Conservation (phyloP, 30 jellyfish, hydroid and myxozoan species). For the Phacellophora camtschatica region DNA sequence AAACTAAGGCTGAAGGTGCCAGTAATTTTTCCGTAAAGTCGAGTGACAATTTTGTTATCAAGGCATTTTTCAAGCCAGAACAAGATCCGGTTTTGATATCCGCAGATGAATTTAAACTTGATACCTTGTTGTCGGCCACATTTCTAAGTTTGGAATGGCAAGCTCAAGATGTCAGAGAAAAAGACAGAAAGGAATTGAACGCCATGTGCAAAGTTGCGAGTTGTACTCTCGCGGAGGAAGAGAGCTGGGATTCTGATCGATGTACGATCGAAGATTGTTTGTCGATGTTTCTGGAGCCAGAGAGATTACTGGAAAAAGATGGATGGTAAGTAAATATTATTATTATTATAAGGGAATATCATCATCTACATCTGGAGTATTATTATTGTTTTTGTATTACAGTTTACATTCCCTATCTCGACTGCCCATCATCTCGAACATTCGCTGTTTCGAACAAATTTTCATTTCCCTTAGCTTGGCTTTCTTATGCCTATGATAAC, state of each 20-base stretch:
- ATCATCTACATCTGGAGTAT: too few species aligned
- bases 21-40: not conserved
- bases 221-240: constrained; percentile 14
- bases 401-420: too few species aligned
- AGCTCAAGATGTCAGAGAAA: constrained; percentile 19
- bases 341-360: too few species aligned
- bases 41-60: constrained; percentile 30
- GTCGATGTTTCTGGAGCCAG: constrained; percentile 91
- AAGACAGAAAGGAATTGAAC: constrained; percentile 33
- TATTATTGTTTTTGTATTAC: too few species aligned
- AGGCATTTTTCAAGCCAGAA: constrained; percentile 63
- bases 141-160: constrained; percentile 83
- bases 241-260: constrained; percentile 31
- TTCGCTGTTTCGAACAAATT: too few species aligned
- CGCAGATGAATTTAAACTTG: constrained; percentile 62
- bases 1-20: constrained; percentile 47
- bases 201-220: constrained; percentile 22
- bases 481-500: too few species aligned
- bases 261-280: constrained; percentile 77
- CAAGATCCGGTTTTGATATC: constrained; percentile 48
- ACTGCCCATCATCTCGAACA: too few species aligned
- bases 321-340: constrained; percentile 71
- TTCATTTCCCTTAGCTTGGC: too few species aligned
- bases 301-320: constrained; percentile 74
- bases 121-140: constrained; percentile 33